phyloP scores from a whole-genome alignment of 2,113 vertebrate species.

The Pseudorectes ferrugineus region DNA sequence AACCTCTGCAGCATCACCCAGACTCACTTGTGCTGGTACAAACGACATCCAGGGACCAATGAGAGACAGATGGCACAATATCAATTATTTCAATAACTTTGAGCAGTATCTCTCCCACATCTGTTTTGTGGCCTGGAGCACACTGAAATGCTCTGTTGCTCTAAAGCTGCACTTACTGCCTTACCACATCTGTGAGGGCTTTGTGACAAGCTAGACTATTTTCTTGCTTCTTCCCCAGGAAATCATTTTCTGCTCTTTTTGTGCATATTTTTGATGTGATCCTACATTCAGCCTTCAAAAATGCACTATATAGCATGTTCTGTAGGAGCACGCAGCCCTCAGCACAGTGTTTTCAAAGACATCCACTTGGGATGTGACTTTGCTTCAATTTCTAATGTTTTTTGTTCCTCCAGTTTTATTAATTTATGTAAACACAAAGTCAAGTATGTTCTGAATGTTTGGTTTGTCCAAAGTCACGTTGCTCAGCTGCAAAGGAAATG shows the following conservation, averaged over 20 bases:
- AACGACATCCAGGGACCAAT: too few species aligned
- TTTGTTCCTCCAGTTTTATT: neutral
- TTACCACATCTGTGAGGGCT: neutral
- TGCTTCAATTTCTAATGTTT: neutral
- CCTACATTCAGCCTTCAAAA: neutral
- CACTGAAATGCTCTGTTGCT: fast-evolving
- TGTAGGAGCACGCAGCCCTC: fast-evolving
- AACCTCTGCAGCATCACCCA: fast-evolving
- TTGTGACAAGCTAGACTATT: neutral
- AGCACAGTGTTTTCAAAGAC: fast-evolving
- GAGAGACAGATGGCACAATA: neutral
- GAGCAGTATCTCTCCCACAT: neutral
- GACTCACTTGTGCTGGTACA: fast-evolving
- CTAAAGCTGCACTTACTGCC: neutral
- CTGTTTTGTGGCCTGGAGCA: neutral
- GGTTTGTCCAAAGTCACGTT: neutral
- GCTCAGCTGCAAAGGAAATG: neutral
- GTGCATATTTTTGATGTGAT: fast-evolving
- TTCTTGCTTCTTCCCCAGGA: neutral
- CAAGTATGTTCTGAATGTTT: fast-evolving
- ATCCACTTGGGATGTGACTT: neutral
- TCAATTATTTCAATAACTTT: neutral
- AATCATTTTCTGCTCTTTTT: neutral
- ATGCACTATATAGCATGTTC: fast-evolving
- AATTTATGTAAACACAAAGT: fast-evolving